Conservation (phyloP, 2,113 vertebrate genomes). For the Thalassoma bifasciatum region DNA sequence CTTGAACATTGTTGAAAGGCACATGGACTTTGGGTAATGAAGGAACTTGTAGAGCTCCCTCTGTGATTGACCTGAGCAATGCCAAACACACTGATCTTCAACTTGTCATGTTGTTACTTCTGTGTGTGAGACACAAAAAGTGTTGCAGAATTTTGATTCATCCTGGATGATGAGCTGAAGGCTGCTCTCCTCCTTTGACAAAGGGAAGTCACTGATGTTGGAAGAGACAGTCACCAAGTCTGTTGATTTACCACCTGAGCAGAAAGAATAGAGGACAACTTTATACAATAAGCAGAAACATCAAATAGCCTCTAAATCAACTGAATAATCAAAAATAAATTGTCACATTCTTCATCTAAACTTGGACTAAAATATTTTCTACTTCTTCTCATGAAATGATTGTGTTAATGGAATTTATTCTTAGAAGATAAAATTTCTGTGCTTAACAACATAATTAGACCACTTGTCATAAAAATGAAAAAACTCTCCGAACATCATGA, state of each 20-base stretch:
- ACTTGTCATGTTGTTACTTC: not conserved
- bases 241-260: constrained; percentile 6
- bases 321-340: too few species aligned
- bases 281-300: not conserved
- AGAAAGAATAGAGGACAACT: not conserved
- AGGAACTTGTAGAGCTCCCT: not conserved
- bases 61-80: not conserved
- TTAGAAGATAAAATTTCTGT: too few species aligned
- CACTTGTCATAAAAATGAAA: too few species aligned
- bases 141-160: constrained; percentile 11
- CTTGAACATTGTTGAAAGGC: not conserved
- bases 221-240: not conserved
- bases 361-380: too few species aligned
- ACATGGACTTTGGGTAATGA: not conserved
- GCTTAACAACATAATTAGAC: too few species aligned
- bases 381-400: too few species aligned
- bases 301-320: not conserved
- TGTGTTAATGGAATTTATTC: too few species aligned
- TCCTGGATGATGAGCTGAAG: constrained; percentile 30
- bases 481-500: too few species aligned
- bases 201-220: constrained; percentile 30
- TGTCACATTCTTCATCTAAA: too few species aligned
- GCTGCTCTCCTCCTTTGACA: constrained; percentile 72
- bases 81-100: constrained; percentile 1
- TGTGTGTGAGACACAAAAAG: not conserved